phyloP scores from a whole-genome alignment of 2,113 vertebrate genomes.

The Dipodomys merriami region DNA sequence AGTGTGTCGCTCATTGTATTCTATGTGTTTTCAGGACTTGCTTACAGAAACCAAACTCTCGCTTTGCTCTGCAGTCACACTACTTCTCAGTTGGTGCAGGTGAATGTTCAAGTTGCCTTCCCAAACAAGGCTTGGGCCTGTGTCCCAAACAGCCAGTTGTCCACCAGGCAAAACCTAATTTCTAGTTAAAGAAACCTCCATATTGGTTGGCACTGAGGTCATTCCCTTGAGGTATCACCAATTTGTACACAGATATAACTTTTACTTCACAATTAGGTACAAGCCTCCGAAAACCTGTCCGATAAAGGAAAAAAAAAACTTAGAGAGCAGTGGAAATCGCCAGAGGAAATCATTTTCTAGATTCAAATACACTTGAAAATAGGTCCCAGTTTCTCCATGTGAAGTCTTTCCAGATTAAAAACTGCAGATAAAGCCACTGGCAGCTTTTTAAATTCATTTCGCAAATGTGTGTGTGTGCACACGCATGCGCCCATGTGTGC shows the following conservation, averaged over 20 bases:
- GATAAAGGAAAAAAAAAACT: background rate
- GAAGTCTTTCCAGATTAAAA: slow-evolving; percentile 54
- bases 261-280: slow-evolving; percentile 10
- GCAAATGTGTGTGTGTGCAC: background rate
- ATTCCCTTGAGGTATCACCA: background rate
- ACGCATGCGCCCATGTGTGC: slow-evolving; percentile 44
- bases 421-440: slow-evolving; percentile 9
- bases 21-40: background rate
- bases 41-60: background rate
- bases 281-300: slow-evolving; percentile 9
- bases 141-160: background rate
- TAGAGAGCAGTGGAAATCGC: background rate
- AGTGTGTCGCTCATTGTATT: background rate
- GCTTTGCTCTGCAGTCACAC: background rate
- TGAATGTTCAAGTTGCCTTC: background rate
- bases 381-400: background rate
- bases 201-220: background rate
- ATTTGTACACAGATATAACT: background rate
- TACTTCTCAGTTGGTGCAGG: background rate
- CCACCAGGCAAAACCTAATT: background rate
- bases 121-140: background rate
- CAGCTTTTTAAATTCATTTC: slow-evolving; percentile 69
- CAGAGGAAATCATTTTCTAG: background rate
- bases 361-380: slow-evolving; percentile 18
- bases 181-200: background rate